Base-by-base conservation (phyloP, 2,113 vertebrate species). In the Thymallus thymallus region DNA sequence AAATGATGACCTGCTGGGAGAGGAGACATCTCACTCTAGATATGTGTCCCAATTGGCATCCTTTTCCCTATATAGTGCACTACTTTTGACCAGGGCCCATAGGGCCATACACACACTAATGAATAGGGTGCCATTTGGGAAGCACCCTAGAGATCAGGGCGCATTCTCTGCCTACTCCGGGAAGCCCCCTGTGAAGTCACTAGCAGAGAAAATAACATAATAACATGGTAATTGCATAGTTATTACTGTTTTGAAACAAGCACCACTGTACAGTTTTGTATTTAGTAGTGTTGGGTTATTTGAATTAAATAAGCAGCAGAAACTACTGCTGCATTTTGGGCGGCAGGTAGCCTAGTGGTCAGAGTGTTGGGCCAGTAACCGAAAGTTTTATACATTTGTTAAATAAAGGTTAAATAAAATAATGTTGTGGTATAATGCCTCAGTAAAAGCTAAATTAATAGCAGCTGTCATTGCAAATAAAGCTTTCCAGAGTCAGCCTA, bases 401-500 rank as follows among this genome's bases (percentile, higher is more conserved):
- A n/a, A n/a, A n/a, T n/a, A n/a, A n/a, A n/a, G n/a, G n/a, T n/a
- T n/a, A n/a, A n/a, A n/a, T n/a, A n/a, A n/a, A n/a, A n/a, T n/a
- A n/a, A n/a, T 51, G 16, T 51, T 4, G 7, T 61, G 7, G 4
- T 61, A 22, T 61, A 24, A 61, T 61, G 60, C 9, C 60, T 61
- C 35, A 56, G 35, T 51, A 61, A 72, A 68, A 5, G 2, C 62
- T 9, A 70, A 29, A 29, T 62, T 63, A 65, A 66, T 72, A 46
- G 41, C 58, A 63, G 62, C 70, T 73, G 64, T 65, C 24, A 26
- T 71, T 30, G 64, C 12, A 69, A 73, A 66, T 56, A 80, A 46
- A 76, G 82, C 20, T 61, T 22, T 22, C 6, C 58, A 61, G 24
- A 32, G 64, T 71, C 66, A 20, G 56, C 32, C 79, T 78, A 68